Evolutionary conservation across 2,113 vertebrate genomes (phyloP).

Genomic region (Monopterus albus): DNA sequence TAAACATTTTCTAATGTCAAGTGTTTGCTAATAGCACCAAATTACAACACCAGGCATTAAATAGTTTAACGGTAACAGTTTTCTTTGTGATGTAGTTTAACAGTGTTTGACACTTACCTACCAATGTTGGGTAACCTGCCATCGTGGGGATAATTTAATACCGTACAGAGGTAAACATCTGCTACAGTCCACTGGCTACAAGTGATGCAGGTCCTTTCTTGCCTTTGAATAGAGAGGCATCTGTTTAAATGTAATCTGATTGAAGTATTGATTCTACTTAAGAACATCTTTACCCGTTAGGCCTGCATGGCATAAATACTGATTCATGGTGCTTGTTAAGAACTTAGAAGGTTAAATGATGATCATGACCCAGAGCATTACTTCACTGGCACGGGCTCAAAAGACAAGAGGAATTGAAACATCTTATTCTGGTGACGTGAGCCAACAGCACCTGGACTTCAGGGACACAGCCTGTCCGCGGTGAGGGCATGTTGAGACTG

Average conservation of each 20-base stretch:
- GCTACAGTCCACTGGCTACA: neutral
- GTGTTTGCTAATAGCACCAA: neutral
- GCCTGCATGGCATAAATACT: neutral
- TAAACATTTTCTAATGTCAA: neutral
- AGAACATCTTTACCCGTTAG: neutral
- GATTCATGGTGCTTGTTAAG: slow-evolving; percentile 1
- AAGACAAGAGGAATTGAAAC: slow-evolving; percentile 24
- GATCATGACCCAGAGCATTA: neutral
- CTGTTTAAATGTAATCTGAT: slow-evolving; percentile 10
- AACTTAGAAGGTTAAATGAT: slow-evolving; percentile 24
- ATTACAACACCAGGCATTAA: neutral
- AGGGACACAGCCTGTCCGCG: slow-evolving; percentile 13
- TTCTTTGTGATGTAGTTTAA: neutral
- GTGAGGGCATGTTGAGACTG: too few species aligned
- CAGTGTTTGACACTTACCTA: neutral
- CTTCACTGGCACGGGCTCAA: slow-evolving; percentile 7
- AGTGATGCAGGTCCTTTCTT: slow-evolving; percentile 18
- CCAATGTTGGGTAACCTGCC: neutral
- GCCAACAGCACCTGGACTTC: slow-evolving; percentile 25
- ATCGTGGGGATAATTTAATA: slow-evolving; percentile 5
- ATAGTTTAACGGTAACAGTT: neutral
- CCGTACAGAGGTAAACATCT: slow-evolving; percentile 40
- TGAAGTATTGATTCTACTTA: neutral
- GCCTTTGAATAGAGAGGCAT: slow-evolving; percentile 17
- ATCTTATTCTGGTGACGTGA: slow-evolving; percentile 42